Conservation (phyloP, 2,113 vertebrate species). For the Centropus bengalensis region DNA sequence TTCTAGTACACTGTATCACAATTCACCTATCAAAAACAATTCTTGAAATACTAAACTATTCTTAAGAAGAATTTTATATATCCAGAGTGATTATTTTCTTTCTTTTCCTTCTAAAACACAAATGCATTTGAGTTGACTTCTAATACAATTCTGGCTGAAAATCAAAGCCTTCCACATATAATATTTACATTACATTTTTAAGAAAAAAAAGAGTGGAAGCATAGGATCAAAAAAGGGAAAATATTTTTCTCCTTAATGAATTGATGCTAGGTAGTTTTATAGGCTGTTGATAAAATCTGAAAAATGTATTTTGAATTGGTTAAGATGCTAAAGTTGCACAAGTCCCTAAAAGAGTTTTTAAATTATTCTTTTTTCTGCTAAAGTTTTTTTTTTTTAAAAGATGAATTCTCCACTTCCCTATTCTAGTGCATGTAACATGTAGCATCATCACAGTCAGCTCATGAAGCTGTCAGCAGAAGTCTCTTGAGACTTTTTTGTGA, state of each 20-base stretch:
- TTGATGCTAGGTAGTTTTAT: neutral
- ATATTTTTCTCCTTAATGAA: neutral
- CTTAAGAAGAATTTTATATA: neutral
- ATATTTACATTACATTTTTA: neutral
- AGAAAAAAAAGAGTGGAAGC: neutral
- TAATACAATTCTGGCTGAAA: neutral
- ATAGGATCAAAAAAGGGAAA: neutral
- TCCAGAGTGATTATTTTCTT: neutral
- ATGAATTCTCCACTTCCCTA: constrained; percentile 6
- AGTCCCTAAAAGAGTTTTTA: neutral
- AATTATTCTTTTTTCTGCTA: neutral
- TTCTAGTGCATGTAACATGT: neutral
- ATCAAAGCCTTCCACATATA: neutral
- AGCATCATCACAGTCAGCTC: constrained; percentile 35
- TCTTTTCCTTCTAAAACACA: neutral
- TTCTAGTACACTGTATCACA: neutral
- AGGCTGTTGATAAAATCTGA: neutral
- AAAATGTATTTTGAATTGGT: neutral
- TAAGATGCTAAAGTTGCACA: neutral
- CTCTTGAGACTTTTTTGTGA: constrained; percentile 34
- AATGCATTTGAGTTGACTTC: neutral
- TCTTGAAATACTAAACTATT: neutral
- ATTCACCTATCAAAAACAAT: neutral
- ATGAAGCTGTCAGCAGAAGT: constrained; percentile 37
- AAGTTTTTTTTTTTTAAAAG: neutral